phyloP scores from a whole-genome alignment of 2,113 vertebrate species.

The human region DNA sequence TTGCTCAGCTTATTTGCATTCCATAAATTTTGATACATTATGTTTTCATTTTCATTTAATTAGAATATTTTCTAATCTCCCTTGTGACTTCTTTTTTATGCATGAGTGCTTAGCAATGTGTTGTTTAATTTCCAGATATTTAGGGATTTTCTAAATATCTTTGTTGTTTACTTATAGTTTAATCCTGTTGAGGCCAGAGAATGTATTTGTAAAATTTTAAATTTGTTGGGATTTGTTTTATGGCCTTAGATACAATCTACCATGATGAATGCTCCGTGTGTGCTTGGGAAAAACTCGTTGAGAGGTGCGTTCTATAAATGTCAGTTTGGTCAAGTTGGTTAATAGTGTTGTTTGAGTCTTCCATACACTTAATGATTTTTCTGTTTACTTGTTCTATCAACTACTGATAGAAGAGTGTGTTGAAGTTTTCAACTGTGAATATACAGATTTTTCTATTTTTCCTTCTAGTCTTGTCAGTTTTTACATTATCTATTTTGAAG shows the following conservation, averaged over 20 bases:
- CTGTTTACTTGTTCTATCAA: not conserved
- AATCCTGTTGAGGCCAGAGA: not conserved
- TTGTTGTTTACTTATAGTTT: conserved; percentile 3
- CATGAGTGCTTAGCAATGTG: not conserved
- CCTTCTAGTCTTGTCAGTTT: not conserved
- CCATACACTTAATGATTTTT: not conserved
- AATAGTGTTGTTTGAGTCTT: not conserved
- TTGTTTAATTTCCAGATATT: not conserved
- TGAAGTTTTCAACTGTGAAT: not conserved
- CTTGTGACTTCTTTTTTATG: not conserved
- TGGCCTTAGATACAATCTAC: not conserved
- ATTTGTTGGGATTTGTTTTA: not conserved
- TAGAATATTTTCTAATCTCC: not conserved
- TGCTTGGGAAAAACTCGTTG: not conserved
- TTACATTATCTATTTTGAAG: not conserved
- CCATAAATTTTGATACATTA: not conserved
- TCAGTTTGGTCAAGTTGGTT: not conserved
- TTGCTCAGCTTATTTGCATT: not conserved
- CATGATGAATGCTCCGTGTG: not conserved
- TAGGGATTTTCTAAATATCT: not conserved
- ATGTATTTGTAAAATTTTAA: not conserved
- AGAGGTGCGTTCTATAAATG: not conserved
- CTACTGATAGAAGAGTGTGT: not conserved
- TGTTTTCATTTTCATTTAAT: conserved; percentile 1
- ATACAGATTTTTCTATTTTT: not conserved